Evolutionary conservation across 2,888 invertebrate species (phyloP).

Genomic region (Aleiodes alternator): DNA sequence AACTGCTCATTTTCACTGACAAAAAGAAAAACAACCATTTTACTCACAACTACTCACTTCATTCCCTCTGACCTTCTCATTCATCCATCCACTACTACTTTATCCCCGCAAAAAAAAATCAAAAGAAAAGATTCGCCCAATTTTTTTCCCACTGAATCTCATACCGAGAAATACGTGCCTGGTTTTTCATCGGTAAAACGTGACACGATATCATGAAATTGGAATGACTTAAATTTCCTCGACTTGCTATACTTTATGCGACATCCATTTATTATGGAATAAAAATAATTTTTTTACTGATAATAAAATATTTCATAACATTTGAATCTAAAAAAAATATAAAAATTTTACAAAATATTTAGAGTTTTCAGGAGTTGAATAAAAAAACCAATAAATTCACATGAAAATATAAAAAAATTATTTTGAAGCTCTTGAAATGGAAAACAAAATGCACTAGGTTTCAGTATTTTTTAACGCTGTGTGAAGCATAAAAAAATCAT

Average conservation of each 20-base stretch:
- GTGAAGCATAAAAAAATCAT: too few species aligned
- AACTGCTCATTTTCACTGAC: constrained; percentile 34
- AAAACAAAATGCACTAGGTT: too few species aligned
- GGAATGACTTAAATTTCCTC: constrained; percentile 40
- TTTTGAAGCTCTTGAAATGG: too few species aligned
- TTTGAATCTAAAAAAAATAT: not conserved
- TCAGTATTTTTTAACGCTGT: too few species aligned
- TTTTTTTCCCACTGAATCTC: constrained; percentile 48
- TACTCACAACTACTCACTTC: constrained; percentile 36
- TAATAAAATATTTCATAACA: not conserved
- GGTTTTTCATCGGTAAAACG: constrained; percentile 58
- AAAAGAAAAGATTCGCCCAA: constrained; percentile 41
- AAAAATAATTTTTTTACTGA: constrained; percentile 35
- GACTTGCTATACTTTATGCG: constrained; percentile 14
- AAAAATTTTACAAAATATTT: not conserved
- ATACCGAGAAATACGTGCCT: constrained; percentile 53
- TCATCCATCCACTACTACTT: constrained; percentile 43
- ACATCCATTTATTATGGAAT: constrained; percentile 29
- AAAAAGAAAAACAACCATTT: constrained; percentile 34
- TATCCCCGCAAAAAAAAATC: constrained; percentile 42
- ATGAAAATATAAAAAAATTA: not conserved
- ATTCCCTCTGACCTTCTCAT: constrained; percentile 42
- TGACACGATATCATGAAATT: constrained; percentile 54
- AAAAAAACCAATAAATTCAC: not conserved
- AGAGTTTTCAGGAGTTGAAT: too few species aligned